Percentiles rank a stretch among this genome's conserved stretches.
Conservation (phyloP, 64 coral and sea anemone species). For the Porites lutea region DNA sequence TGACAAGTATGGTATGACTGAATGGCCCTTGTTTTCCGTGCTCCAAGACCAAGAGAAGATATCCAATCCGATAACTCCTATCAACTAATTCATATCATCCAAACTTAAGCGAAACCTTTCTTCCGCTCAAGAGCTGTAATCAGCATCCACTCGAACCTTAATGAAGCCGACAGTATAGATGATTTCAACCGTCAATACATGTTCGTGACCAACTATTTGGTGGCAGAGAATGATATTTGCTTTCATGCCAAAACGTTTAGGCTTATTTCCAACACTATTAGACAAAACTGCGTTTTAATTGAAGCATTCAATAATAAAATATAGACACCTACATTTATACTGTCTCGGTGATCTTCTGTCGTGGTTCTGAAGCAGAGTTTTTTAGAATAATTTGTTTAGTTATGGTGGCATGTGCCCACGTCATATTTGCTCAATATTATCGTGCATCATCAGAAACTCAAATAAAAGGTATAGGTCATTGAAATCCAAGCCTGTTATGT, state of each 20-base stretch:
- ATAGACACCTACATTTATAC: background rate
- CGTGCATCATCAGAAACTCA: slow-evolving; percentile 23
- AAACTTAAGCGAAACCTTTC: slow-evolving; percentile 13
- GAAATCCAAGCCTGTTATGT: slow-evolving; percentile 5
- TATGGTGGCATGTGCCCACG: background rate
- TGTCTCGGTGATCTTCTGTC: background rate
- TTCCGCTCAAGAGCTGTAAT: slow-evolving; percentile 26
- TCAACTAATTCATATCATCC: background rate
- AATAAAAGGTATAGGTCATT: slow-evolving; percentile 31
- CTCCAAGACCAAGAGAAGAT: background rate
- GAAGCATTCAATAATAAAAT: background rate
- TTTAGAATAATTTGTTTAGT: background rate
- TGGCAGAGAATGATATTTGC: background rate
- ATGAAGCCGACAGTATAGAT: background rate
- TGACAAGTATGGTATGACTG: slow-evolving; percentile 13
- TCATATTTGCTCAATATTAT: slow-evolving; percentile 36
- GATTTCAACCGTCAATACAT: background rate
- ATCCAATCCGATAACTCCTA: background rate
- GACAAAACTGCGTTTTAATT: background rate
- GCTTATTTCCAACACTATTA: background rate
- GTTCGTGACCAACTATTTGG: slow-evolving; percentile 1
- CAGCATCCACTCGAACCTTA: slow-evolving; percentile 32
- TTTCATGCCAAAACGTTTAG: background rate
- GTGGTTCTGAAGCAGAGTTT: background rate
- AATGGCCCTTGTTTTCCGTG: background rate